Evolutionary conservation across 2,797 vertebrate genomes (phyloP), one percentile per base, ranked within the genome.

Genomic region (Phrynocephalus vlangalii): DNA sequence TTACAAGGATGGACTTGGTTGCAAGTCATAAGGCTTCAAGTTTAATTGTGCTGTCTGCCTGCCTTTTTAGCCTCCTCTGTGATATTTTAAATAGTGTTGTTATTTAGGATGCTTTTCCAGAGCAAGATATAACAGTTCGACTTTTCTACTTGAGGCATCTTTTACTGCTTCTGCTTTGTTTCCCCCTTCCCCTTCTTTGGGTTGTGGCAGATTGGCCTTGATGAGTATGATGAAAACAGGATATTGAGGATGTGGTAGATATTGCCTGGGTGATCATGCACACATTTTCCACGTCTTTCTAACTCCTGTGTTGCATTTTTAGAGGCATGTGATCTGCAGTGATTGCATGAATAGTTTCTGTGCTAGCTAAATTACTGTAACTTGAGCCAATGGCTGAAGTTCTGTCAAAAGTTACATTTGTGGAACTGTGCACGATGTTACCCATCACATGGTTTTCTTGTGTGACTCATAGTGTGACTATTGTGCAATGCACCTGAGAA

Each of bases 311-410:
- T 75, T 88, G 68, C 60, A 84, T 50, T 79, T 50, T 88, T 84
- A 63, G 63, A 83, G 72, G 44, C n/a, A 77, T 87, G 22, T 67
- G 11, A 76, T 84, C 73, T 80, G 70, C 52, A 66, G 9, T 88
- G 87, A 83, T 84, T 84, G 30, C 67, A 83, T 52, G 76, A 79
- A 84, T 66, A 66, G 44, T 87, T 82, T 52, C 73, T 67, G 73
- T 48, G 50, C 20, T 33, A 82, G 72, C 82, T 52, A 73, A 66
- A 67, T 88, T 75, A 66, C 44, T 2, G 38, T 44, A 44, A 44
- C n/a, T 38, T n/a, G 3, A 85, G 16, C 38, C 63, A 56, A 38
- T 85, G 60, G 60, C 60, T 63, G 60, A 63, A 63, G 18, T 20
- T 18, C 60, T 15, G 16, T 63, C 20, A 18, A 63, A 63, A 63